A percentile compares a stretch with the other conserved stretches of the same genome.
Conservation (phyloP, 2,797 vertebrate species). For the Holocentrus rufus region DNA sequence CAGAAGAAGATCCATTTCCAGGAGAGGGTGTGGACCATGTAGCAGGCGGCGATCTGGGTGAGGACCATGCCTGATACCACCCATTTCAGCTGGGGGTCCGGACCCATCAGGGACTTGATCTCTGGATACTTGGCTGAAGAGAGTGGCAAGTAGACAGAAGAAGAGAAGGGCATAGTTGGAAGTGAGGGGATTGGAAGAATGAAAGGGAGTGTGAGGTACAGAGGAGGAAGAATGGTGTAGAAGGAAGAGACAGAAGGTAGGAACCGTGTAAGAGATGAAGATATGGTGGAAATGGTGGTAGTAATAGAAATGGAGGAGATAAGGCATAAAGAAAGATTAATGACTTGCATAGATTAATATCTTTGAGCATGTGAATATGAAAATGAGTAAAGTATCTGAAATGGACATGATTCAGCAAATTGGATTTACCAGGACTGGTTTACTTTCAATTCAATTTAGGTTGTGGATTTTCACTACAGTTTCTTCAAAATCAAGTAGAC, state of each 20-base stretch:
- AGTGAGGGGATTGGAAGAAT: background rate
- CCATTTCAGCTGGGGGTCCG: slow-evolving; percentile 95
- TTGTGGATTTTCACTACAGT: background rate
- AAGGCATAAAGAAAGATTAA: background rate
- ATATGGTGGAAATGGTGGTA: background rate
- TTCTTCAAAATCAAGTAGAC: background rate
- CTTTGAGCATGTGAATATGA: background rate
- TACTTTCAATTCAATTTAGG: background rate
- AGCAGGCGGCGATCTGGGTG: slow-evolving; percentile 89
- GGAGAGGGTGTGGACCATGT: slow-evolving; percentile 85
- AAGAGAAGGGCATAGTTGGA: background rate
- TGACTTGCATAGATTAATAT: background rate
- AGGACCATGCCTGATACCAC: slow-evolving; percentile 92
- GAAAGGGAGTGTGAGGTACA: background rate
- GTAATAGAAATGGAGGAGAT: background rate
- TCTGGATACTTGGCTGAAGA: slow-evolving; percentile 93
- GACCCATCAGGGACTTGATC: slow-evolving; percentile 95
- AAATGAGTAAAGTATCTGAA: background rate
- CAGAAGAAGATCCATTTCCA: slow-evolving; percentile 99
- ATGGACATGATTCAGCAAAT: background rate
- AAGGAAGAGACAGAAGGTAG: background rate
- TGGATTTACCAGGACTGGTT: background rate
- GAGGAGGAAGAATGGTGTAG: background rate
- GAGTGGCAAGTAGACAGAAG: slow-evolving; percentile 23
- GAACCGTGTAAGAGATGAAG: background rate